Percentiles rank a stretch among this genome's conserved stretches.
Evolutionary conservation across 2,113 vertebrate species (phyloP).

Genomic region (Barnardius zonarius): DNA sequence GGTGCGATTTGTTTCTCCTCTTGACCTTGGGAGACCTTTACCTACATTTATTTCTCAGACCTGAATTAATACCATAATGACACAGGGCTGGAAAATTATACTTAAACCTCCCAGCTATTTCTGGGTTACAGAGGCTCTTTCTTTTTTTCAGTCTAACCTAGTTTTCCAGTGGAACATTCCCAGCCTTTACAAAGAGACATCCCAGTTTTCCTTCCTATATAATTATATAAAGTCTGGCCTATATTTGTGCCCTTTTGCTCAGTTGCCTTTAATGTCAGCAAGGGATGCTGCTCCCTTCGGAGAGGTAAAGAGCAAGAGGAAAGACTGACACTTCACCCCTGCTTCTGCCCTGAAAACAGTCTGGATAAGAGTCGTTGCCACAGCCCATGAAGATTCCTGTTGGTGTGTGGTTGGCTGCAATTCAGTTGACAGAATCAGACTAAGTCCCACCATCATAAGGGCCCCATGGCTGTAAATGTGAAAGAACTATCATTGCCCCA

Average conservation of each 20-base stretch:
- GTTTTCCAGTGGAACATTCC: conserved; percentile 61
- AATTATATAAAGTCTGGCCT: conserved; percentile 60
- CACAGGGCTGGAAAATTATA: conserved; percentile 55
- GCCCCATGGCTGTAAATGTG: background rate
- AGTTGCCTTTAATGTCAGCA: background rate
- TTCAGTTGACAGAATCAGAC: background rate
- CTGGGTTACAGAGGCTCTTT: conserved; percentile 57
- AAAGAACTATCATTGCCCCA: background rate
- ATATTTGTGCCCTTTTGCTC: background rate
- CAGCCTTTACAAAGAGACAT: conserved; percentile 51
- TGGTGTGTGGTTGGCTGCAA: background rate
- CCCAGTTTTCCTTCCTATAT: conserved; percentile 40
- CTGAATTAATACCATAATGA: conserved; percentile 63
- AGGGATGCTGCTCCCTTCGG: background rate
- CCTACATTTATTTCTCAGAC: conserved; percentile 58
- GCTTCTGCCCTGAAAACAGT: background rate
- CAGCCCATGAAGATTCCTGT: background rate
- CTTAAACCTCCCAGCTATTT: conserved; percentile 65
- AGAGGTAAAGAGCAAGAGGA: background rate
- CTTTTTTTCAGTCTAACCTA: conserved; percentile 65
- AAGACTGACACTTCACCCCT: background rate
- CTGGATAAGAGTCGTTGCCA: background rate
- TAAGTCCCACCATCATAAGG: rapidly evolving
- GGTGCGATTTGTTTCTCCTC: conserved; percentile 9
- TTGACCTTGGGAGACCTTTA: conserved; percentile 57